Base-by-base conservation (phyloP, 2,797 vertebrate species). In the Lates japonicus region DNA sequence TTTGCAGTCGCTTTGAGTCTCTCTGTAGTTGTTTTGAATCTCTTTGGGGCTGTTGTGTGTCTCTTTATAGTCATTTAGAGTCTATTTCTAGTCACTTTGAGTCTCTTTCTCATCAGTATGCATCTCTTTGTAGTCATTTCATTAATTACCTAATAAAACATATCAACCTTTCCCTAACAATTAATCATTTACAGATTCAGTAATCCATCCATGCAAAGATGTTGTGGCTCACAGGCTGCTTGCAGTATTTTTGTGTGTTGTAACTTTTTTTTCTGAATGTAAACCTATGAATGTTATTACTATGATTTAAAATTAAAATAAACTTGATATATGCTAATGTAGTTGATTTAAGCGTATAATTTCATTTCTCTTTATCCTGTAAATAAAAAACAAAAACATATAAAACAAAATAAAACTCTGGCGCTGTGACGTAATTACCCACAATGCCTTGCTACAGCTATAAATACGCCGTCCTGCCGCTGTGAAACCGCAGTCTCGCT, bases 401-500 rank as follows among this genome's bases (percentile, higher is more conserved):
- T 39, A 10, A 49, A 48, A 55, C n/a, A 35, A 48, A n/a, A 44
- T 16, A 20, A 4, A 11, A 14, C 11, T 12, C 17, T 22, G 29
- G 49, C 65, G 70, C 67, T 41, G 63, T 61, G 83, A 33, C 51
- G 3, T n/a, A 42, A 65, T 76, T 88, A 88, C 87, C 84, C 86
- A 91, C 82, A 44, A 93, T 92, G 86, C 91, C 10, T 80, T 9
- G 66, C 81, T 60, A 70, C 52, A 0, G 31, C 2, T 92, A 89
- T 93, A 94, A 88, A 93, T 20, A 7, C 0, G 5, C 4, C 7
- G 2, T 2, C 7, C 17, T 2, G 54, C 25, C 0, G 19, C 29
- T 0, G 2, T 0, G 1, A 29, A 1, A 0, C 1, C 1, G 19
- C 51, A 63, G 70, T 35, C 0, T 49, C 2, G 6, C 16, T 14